Evolutionary conservation across 2,888 invertebrate species (phyloP), one percentile per base, ranked within the genome.

Genomic region (Pharmacophagus antenor): DNA sequence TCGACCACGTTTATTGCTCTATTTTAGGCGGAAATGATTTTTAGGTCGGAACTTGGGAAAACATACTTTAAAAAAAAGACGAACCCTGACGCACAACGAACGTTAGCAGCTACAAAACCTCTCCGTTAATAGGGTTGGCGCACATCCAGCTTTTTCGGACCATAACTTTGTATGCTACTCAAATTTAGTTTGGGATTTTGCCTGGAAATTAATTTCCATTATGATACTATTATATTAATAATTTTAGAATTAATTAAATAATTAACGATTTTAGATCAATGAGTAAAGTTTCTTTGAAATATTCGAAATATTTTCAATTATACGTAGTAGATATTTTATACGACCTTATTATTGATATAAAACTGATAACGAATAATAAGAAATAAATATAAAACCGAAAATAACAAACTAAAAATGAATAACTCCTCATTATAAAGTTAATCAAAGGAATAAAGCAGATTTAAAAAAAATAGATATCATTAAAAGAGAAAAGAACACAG

Each of bases 91-190:
- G 55, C 44, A 22, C 47, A 47, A 55, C 12, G 21, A 47, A 31
- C 18, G 55, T 46, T 46, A 27, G 54, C 54, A 27, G 44, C 54
- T 31, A 31, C 55, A 37, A 7, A 47, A 31, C 47, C 31, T 55
- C 31, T n/a, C 17, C 25, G 47, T 47, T 31, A 47, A 47, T 55
- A 55, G 47, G 47, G 55, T 47, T 55, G 55, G 47, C 31, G 17
- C 31, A 22, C n/a, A 12, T 22, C 21, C 46, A 55, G 25, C 22
- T 15, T 27, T 17, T 25, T 22, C 17, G 21, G 31, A 31, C 18
- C 15, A 7, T n/a, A 54, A 47, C 25, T 22, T 47, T 10, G 21
- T 42, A 53, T 22, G 47, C 17, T 21, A 47, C 15, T 22, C 42
- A 20, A 44, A 18, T 47, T 20, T 47, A 47, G 25, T 53, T 42